These are phyloP conservation scores for Maniola hyperantus DNA, from an alignment of 2,888 invertebrate species.

Conservation along the genomic window DNA sequence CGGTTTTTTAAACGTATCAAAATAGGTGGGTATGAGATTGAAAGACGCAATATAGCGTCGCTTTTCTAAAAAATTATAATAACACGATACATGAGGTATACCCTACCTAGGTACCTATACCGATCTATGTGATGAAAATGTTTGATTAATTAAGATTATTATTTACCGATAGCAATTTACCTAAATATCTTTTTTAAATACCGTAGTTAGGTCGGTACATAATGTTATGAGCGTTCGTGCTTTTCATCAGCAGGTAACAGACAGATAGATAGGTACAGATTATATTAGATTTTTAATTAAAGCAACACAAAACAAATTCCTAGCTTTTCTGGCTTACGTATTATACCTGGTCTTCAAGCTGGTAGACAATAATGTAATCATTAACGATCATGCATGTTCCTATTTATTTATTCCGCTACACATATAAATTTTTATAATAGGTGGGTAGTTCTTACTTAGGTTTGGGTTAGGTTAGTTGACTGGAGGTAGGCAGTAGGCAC, in stretches of 20 bases:
- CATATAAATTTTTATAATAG: no score
- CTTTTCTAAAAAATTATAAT: not conserved
- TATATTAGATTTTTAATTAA: no score
- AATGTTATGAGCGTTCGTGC: not conserved
- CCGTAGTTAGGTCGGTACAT: not conserved
- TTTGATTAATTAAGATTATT: not conserved
- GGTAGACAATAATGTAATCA: not conserved
- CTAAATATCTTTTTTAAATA: not conserved
- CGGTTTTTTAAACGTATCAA: no score
- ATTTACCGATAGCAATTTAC: not conserved
- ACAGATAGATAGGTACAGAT: no score
- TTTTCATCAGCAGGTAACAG: no score
- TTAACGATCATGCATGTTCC: not conserved
- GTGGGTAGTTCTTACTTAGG: no score
- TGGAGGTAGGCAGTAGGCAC: conserved; percentile 1
- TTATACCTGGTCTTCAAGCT: not conserved
- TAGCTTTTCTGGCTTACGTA: not conserved
- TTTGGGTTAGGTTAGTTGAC: not conserved
- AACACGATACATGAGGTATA: no score
- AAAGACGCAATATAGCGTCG: conserved; percentile 4
- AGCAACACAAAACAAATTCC: no score
- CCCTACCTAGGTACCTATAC: no score
- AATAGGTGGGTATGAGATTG: no score
- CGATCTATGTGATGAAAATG: not conserved
- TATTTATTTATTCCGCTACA: no score